Conservation (phyloP, 1,140 invertebrate species). For the Carposina sasakii region DNA sequence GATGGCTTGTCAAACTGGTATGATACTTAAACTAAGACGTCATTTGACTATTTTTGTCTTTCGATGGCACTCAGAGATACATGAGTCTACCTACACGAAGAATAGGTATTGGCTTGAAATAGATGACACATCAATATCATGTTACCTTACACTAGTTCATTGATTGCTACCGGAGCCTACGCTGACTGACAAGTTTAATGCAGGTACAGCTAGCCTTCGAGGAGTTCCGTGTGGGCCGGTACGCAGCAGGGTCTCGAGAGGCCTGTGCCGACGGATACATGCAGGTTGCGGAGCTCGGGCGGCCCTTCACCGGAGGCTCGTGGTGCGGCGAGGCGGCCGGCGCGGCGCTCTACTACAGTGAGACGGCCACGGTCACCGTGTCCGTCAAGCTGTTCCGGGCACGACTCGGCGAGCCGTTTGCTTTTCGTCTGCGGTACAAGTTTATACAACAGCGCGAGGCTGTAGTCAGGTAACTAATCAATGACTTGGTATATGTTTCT, state of each 20-base stretch:
- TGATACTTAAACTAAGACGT: too few species aligned
- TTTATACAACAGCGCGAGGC: conserved; percentile 71
- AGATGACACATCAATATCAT: too few species aligned
- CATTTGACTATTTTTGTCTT: too few species aligned
- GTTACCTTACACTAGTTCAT: too few species aligned
- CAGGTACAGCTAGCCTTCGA: conserved; percentile 89
- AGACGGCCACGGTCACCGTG: conserved; percentile 86
- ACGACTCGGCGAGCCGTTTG: conserved; percentile 78
- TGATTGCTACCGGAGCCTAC: too few species aligned
- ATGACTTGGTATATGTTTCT: conserved; percentile 18
- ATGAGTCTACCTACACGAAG: too few species aligned
- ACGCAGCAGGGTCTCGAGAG: conserved; percentile 77
- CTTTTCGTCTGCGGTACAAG: conserved; percentile 82
- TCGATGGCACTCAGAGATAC: too few species aligned
- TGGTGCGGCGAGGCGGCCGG: conserved; percentile 86
- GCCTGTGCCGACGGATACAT: conserved; percentile 88
- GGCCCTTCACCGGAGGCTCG: conserved; percentile 85
- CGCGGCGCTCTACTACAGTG: conserved; percentile 87
- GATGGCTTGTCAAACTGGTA: too few species aligned
- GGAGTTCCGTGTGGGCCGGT: conserved; percentile 84
- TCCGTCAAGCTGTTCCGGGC: conserved; percentile 84
- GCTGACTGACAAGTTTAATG: too few species aligned
- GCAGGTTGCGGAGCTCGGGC: conserved; percentile 85
- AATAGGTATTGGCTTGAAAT: too few species aligned
- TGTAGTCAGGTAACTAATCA: conserved; percentile 74